A percentile compares a stretch with the other conserved stretches of the same genome.
phyloP scores from a whole-genome alignment of 92 coral and sea anemone species.

The Isaurus tuberculatus region DNA sequence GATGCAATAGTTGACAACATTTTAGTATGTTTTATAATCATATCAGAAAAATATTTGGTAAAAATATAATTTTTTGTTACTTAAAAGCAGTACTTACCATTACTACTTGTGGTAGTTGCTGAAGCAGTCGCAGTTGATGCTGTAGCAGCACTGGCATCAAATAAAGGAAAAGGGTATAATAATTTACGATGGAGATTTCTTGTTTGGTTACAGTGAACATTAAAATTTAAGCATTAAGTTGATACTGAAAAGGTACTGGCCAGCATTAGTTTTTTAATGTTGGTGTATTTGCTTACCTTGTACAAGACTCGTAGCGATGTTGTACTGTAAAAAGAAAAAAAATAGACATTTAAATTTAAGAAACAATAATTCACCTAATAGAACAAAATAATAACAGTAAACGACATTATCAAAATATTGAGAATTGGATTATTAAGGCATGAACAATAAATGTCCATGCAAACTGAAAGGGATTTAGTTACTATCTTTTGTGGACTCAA shows the following conservation, averaged over 20 bases:
- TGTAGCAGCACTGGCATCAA: slow-evolving; percentile 1
- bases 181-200: not conserved
- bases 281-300: slow-evolving; percentile 3
- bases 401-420: not conserved
- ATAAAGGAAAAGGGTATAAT: not conserved
- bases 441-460: not conserved
- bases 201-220: slow-evolving; percentile 3
- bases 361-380: not conserved
- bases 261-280: not conserved
- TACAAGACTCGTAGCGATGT: not conserved
- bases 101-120: slow-evolving; percentile 3
- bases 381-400: not conserved
- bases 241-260: not conserved
- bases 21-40: not conserved
- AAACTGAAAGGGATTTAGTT: not conserved
- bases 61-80: not conserved
- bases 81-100: not conserved
- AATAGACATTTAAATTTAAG: not conserved
- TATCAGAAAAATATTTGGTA: not conserved
- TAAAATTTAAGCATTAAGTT: not conserved
- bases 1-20: not conserved
- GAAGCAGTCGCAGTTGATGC: not conserved
- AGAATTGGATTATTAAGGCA: not conserved
- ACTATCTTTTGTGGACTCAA: no score
- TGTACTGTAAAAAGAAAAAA: not conserved